Conservation (phyloP, 1,140 invertebrate species). For the Hyphantria cunea region DNA sequence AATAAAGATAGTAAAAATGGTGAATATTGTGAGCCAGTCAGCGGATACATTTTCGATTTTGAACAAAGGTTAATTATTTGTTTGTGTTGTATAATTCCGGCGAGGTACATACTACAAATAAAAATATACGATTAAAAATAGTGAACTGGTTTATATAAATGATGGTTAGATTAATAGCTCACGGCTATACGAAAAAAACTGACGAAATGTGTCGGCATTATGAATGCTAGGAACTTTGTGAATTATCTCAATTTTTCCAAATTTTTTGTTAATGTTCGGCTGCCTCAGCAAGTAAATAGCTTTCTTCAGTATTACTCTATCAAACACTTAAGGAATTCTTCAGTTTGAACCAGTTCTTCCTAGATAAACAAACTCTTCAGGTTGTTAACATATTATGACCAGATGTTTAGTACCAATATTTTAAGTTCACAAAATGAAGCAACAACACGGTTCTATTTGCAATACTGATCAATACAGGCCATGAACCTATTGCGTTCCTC, state of each 20-base stretch:
- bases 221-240: conserved; percentile 83
- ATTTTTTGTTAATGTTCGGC: too few relatives aligned
- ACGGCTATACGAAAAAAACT: conserved; percentile 45
- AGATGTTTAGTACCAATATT: too few relatives aligned
- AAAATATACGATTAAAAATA: conserved; percentile 47
- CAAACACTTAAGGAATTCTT: too few relatives aligned
- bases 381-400: too few relatives aligned
- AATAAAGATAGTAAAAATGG: conserved; percentile 72
- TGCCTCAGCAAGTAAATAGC: too few relatives aligned
- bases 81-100: conserved; percentile 68
- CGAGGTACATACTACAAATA: conserved; percentile 57
- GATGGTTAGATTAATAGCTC: conserved; percentile 45
- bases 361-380: too few relatives aligned
- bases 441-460: background rate
- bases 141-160: conserved; percentile 52
- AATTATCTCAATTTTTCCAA: too few relatives aligned
- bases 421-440: background rate
- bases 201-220: conserved; percentile 80
- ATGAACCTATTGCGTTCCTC: background rate
- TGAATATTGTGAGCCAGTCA: conserved; percentile 51
- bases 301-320: too few relatives aligned
- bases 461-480: background rate
- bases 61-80: conserved; percentile 60
- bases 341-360: too few relatives aligned
- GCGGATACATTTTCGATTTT: conserved; percentile 39